Base-by-base conservation (phyloP, 2,113 vertebrate genomes). In the Sciurus niger region DNA sequence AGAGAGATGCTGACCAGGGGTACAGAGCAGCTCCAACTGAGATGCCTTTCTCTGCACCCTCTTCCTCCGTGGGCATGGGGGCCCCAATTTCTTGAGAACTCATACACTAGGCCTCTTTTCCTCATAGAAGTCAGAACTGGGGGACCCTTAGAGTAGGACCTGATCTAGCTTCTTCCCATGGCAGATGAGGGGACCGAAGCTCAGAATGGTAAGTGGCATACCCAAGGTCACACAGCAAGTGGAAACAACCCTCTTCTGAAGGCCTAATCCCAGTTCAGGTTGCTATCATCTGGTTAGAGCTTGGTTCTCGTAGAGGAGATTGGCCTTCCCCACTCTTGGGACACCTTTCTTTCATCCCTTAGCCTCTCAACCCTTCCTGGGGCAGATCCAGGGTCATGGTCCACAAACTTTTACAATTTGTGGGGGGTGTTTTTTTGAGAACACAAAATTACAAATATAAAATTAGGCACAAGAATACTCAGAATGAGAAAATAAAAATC, bases 401-500 rank as follows among this genome's bases (percentile, higher is more conserved):
- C 34, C 63, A 37, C 48, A 90, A 96, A n/a, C 24, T 51, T 53
- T 83, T 3, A 25, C 30, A 76, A n/a, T 79, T 30, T 67, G 4
- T 34, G 16, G 11, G n/a, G 34, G 28, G 8, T 12, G 14, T 17
- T 73, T 53, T 68, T 73, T 70, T 87, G 90, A 92, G 72, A 91
- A 82, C 77, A 73, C 24, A 84, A 82, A 74, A 40, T 82, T 84
- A 55, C 12, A 58, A 40, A 37, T 80, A 84, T 46, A 88, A 46
- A 78, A 63, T 46, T 55, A 12, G 51, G 22, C 20, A 74, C 28
- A 89, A 79, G 77, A 76, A 4, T 28, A 83, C 51, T 93, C 84
- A 80, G 30, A 68, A 79, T 63, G 34, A 90, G 55, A 46, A 89
- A 30, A 74, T 46, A 94, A 77, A 84, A 89, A 51, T 60, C 20